Base-by-base conservation (phyloP, 2,888 invertebrate genomes). In the Platycheirus albimanus region DNA sequence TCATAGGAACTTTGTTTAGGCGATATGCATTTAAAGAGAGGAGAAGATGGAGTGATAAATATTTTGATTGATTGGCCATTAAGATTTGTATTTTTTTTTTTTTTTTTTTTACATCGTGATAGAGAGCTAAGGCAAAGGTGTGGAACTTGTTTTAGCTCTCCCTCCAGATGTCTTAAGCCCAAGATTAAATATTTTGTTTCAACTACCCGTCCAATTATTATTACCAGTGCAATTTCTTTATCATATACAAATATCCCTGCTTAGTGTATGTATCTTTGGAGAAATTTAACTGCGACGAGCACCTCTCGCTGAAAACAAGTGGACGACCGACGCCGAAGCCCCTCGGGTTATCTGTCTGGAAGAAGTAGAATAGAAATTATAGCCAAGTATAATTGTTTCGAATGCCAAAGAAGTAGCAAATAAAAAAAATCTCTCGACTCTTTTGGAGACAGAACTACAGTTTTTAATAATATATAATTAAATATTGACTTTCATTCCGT, bases 301-400 rank as follows among this genome's bases (percentile, higher is more conserved):
- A 20, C 20, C 30, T 61, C 38, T 76, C 70, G 80, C 64, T 67
- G 38, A 45, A 49, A 30, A 11, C 8, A 51, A 19, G 13, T 36
- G 63, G 45, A 30, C 8, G 30, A 61, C 17, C n/a, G n/a, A n/a
- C n/a, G n/a, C n/a, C n/a, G n/a, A n/a, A n/a, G n/a, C 3, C 45
- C 38, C 19, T 58, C 69, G 69, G 75, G 75, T 56, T 54, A 38
- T 41, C 36, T 52, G 28, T 72, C 83, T 83, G 83, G 77, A 83
- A 83, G 72, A 45, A 83, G 72, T 69, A 83, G 72, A 83, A 77
- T 69, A 77, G 49, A 77, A 69, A 78, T 77, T 83, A 78, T 72
- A 83, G 49, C 77, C 58, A 49, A 63, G 56, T 76, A 52, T 76
- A 75, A 61, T 19, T 45, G 19, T 61, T 30, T 63, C 47, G 33